Conservation (phyloP, 1,140 invertebrate species). For the Hetaerina americana region DNA sequence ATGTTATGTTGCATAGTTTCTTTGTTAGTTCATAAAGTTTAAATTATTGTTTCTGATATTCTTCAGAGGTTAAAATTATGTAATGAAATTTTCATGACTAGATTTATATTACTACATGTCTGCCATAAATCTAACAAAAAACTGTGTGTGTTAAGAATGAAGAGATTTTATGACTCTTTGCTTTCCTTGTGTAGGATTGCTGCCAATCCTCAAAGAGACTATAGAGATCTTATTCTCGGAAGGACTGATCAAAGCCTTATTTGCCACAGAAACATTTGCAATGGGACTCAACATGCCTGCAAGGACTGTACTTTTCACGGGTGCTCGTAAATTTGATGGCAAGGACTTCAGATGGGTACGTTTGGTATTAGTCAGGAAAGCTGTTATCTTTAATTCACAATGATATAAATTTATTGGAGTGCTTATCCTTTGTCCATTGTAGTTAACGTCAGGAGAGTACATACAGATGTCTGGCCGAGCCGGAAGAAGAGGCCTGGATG, state of each 20-base stretch:
- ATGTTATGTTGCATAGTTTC: too few relatives aligned
- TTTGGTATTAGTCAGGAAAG: background rate
- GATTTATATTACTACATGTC: too few relatives aligned
- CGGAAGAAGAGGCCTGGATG: constrained; percentile 92
- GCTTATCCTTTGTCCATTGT: background rate
- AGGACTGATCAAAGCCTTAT: constrained; percentile 91
- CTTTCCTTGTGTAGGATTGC: constrained; percentile 50
- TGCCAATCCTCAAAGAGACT: constrained; percentile 97
- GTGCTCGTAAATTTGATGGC: constrained; percentile 95
- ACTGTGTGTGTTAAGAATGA: too few relatives aligned
- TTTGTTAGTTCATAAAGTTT: too few relatives aligned
- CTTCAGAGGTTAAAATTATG: too few relatives aligned
- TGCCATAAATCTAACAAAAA: too few relatives aligned
- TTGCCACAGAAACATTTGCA: constrained; percentile 99
- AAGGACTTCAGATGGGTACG: constrained; percentile 80
- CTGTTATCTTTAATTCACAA: background rate
- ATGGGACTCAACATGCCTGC: constrained; percentile 99
- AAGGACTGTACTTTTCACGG: constrained; percentile 93
- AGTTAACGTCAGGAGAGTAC: constrained; percentile 95
- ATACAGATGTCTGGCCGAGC: constrained; percentile 99
- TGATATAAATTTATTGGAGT: background rate
- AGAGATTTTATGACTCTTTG: too few relatives aligned
- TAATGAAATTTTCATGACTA: too few relatives aligned
- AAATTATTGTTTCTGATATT: too few relatives aligned
- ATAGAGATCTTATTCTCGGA: constrained; percentile 98